Evolutionary conservation across 1,140 invertebrate genomes (phyloP).

Genomic region (Teleopsis dalmanni): DNA sequence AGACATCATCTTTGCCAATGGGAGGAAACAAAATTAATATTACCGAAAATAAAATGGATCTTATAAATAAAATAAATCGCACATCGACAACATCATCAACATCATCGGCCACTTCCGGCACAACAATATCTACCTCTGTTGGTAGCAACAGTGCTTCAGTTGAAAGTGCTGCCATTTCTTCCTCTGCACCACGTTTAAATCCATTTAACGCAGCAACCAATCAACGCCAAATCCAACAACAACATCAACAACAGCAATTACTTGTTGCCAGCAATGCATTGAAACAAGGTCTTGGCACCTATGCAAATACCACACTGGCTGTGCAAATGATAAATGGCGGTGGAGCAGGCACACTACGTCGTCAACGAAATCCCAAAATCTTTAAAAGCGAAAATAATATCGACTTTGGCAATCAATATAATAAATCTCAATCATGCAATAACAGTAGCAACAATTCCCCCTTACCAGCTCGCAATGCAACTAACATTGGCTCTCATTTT

Average conservation of each 20-base stretch:
- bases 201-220: constrained; percentile 24
- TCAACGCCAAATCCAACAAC: constrained; percentile 12
- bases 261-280: constrained; percentile 36
- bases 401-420: constrained; percentile 22
- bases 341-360: constrained; percentile 32
- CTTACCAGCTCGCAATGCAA: constrained; percentile 2
- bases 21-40: constrained; percentile 33
- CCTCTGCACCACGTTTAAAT: constrained; percentile 29
- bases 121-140: background rate
- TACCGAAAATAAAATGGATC: constrained; percentile 42
- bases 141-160: no score
- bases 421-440: constrained; percentile 6
- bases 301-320: constrained; percentile 37
- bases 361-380: constrained; percentile 38
- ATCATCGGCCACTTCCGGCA: background rate
- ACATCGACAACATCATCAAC: constrained; percentile 14
- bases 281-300: constrained; percentile 36
- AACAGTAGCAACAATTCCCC: background rate
- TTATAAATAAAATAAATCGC: constrained; percentile 26
- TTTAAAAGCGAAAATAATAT: constrained; percentile 44
- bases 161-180: constrained; percentile 14
- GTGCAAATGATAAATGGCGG: constrained; percentile 37
- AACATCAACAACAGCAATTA: constrained; percentile 29
- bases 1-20: background rate
- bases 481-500: constrained; percentile 9